A percentile compares a stretch with the other conserved stretches of the same genome.
Conservation (phyloP, 92 coral and sea anemone species). For the Nematostella vectensis region DNA sequence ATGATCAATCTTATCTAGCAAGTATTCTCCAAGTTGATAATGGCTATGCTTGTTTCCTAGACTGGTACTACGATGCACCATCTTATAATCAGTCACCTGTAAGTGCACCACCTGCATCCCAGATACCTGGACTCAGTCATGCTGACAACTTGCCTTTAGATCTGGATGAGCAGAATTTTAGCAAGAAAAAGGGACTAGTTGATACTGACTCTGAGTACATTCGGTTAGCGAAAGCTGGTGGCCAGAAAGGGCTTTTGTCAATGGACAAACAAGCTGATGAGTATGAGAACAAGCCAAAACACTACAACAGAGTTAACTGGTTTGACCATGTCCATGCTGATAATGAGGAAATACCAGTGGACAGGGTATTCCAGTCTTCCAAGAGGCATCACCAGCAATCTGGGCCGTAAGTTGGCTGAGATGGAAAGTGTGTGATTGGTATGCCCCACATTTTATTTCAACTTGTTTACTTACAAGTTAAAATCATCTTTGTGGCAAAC, state of each 20-base stretch:
- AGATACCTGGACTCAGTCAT: conserved; percentile 89
- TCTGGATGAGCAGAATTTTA: conserved; percentile 52
- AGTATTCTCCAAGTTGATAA: too few relatives aligned
- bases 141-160: conserved; percentile 38
- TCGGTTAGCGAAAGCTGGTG: conserved; percentile 87
- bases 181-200: conserved; percentile 83
- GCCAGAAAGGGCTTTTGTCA: conserved; percentile 63
- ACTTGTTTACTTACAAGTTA: too few relatives aligned
- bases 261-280: too few relatives aligned
- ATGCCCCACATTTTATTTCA: too few relatives aligned
- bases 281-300: conserved; percentile 66
- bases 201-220: conserved; percentile 95
- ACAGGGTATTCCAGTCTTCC: conserved; percentile 1
- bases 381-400: conserved; percentile 18
- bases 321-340: conserved; percentile 76
- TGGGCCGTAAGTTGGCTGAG: conserved; percentile 36
- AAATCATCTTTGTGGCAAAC: too few relatives aligned
- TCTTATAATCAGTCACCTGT: conserved; percentile 15
- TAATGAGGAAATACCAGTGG: conserved; percentile 16
- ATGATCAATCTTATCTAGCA: too few relatives aligned
- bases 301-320: conserved; percentile 99
- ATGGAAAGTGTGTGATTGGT: too few relatives aligned
- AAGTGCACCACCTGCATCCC: conserved; percentile 76
- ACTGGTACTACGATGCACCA: conserved; percentile 96
- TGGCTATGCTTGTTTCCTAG: conserved; percentile 35